Evolutionary conservation across 2,797 vertebrate species (phyloP).

Genomic region (Danio jaintianensis): DNA sequence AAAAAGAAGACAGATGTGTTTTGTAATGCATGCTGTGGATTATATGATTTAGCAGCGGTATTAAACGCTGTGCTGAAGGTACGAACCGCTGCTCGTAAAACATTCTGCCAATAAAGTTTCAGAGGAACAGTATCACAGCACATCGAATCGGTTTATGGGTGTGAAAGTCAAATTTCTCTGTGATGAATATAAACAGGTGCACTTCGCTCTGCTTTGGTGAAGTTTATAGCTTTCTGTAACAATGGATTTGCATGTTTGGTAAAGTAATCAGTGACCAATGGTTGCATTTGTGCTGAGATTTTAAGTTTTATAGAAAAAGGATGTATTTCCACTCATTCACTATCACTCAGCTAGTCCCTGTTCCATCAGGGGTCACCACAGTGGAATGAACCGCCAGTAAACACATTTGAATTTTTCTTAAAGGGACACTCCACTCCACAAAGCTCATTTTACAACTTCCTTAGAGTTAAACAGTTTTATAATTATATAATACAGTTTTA

Average conservation of each 20-base stretch:
- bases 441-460: too few relatives aligned
- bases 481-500: too few relatives aligned
- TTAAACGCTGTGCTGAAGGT: constrained; percentile 17
- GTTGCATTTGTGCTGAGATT: neutral
- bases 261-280: neutral
- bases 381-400: too few relatives aligned
- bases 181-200: constrained; percentile 37
- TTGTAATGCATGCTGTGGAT: constrained; percentile 36
- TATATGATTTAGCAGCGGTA: constrained; percentile 34
- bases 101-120: constrained; percentile 27
- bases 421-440: too few relatives aligned
- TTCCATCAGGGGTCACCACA: too few relatives aligned
- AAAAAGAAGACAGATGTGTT: constrained; percentile 40
- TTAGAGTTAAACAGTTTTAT: too few relatives aligned
- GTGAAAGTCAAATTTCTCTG: constrained; percentile 43
- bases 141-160: constrained; percentile 11
- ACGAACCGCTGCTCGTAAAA: neutral
- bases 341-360: too few relatives aligned
- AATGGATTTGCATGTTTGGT: constrained; percentile 21
- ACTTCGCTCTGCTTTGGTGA: neutral
- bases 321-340: too few relatives aligned
- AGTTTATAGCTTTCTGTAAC: constrained; percentile 4
- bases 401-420: too few relatives aligned
- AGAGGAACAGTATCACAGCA: constrained; percentile 21
- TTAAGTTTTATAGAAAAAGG: too few relatives aligned